These are phyloP conservation scores for Noctua comes DNA, from an alignment of 2,888 invertebrate genomes.

Conservation along the genomic window DNA sequence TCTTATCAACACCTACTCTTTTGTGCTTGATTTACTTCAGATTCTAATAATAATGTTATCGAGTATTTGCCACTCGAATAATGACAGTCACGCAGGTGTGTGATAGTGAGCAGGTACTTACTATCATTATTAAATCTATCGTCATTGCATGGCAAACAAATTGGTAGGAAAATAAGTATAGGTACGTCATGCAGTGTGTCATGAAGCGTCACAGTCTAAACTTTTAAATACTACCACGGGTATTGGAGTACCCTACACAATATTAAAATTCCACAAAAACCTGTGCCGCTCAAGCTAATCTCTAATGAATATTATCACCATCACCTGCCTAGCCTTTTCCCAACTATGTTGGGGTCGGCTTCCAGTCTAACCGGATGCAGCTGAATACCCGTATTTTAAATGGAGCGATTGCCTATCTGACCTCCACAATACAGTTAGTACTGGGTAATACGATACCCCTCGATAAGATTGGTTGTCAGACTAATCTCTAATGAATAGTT, in stretches of 20 bases:
- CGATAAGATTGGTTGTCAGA: too few relatives aligned
- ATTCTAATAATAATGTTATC: not conserved
- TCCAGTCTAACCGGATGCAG: too few relatives aligned
- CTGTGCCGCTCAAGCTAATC: not conserved
- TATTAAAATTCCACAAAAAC: not conserved
- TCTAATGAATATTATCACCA: not conserved
- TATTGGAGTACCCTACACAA: not conserved
- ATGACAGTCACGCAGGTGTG: not conserved
- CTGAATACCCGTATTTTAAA: too few relatives aligned
- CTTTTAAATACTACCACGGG: too few relatives aligned
- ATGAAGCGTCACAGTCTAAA: too few relatives aligned
- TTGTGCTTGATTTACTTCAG: not conserved
- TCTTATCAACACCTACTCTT: not conserved
- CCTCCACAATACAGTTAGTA: too few relatives aligned
- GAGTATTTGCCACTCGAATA: not conserved
- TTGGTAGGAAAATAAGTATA: not conserved
- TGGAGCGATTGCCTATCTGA: too few relatives aligned
- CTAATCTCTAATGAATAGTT: too few relatives aligned
- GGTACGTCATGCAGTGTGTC: not conserved
- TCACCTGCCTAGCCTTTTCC: too few relatives aligned
- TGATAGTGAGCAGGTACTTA: not conserved
- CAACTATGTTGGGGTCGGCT: too few relatives aligned
- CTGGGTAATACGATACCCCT: too few relatives aligned
- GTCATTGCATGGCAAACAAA: not conserved
- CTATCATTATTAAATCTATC: not conserved